Percentiles rank a stretch among this genome's conserved stretches.
Evolutionary conservation across 1,140 invertebrate genomes (phyloP).

Genomic region (Leguminivora glycinivorella): DNA sequence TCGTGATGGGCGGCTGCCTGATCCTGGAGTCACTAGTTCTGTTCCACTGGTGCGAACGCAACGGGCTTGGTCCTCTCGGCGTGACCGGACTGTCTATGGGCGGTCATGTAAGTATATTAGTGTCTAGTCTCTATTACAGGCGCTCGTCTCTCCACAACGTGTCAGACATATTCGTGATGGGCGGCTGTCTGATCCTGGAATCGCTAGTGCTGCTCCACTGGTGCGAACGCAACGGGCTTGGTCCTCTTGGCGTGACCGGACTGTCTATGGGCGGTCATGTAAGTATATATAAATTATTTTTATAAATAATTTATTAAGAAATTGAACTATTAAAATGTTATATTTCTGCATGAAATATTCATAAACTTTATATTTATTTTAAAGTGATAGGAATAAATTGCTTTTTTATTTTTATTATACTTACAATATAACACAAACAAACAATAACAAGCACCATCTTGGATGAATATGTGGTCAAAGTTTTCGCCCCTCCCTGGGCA

Average conservation of each 20-base stretch:
- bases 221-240: conserved; percentile 92
- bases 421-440: no score
- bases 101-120: conserved; percentile 80
- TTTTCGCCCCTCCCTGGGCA: no score
- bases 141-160: conserved; percentile 97
- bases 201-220: conserved; percentile 95
- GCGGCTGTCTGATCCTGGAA: conserved; percentile 96
- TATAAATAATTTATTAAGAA: no score
- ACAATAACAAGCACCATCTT: no score
- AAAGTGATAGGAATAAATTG: no score
- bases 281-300: no score
- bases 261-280: conserved; percentile 95
- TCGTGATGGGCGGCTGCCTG: conserved; percentile 99
- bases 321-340: no score
- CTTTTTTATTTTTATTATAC: no score
- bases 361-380: no score
- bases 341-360: no score
- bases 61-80: conserved; percentile 93
- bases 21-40: conserved; percentile 96
- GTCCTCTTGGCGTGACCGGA: conserved; percentile 95
- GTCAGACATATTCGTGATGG: conserved; percentile 99
- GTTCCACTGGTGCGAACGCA: conserved; percentile 94
- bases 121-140: no score
- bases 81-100: conserved; percentile 99
- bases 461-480: no score